Percentiles rank a stretch among this genome's conserved stretches.
These are phyloP conservation scores for Carcharodon carcharias DNA, from an alignment of 2,797 vertebrate species.

Conservation along the genomic window DNA sequence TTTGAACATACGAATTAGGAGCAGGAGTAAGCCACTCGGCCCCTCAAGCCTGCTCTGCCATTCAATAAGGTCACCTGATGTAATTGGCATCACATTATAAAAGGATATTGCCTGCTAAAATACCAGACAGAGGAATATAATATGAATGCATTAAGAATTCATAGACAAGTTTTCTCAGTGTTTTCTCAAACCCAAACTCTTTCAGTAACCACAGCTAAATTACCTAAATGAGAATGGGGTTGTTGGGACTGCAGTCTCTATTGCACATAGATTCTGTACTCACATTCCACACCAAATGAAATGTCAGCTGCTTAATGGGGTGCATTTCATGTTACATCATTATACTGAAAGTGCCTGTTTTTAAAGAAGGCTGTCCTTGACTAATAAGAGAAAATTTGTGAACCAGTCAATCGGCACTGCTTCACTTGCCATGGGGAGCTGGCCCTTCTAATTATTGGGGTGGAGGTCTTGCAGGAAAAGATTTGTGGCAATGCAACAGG, in stretches of 20 bases:
- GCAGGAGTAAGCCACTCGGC: no score
- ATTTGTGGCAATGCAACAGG: background rate
- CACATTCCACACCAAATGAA: background rate
- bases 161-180: background rate
- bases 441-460: background rate
- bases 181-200: background rate
- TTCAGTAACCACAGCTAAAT: background rate
- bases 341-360: background rate
- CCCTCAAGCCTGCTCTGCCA: no score
- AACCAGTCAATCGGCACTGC: background rate
- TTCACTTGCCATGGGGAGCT: background rate
- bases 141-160: background rate
- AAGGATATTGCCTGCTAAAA: background rate
- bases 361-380: background rate
- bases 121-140: background rate
- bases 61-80: no score
- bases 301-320: background rate
- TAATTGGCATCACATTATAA: background rate
- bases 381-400: background rate
- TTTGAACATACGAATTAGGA: no score
- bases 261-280: background rate
- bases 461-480: background rate
- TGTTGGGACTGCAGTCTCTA: background rate
- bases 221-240: background rate
- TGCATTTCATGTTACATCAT: background rate